phyloP scores from a whole-genome alignment of 2,797 vertebrate genomes.

The Cynodonichthys magdalenae region DNA sequence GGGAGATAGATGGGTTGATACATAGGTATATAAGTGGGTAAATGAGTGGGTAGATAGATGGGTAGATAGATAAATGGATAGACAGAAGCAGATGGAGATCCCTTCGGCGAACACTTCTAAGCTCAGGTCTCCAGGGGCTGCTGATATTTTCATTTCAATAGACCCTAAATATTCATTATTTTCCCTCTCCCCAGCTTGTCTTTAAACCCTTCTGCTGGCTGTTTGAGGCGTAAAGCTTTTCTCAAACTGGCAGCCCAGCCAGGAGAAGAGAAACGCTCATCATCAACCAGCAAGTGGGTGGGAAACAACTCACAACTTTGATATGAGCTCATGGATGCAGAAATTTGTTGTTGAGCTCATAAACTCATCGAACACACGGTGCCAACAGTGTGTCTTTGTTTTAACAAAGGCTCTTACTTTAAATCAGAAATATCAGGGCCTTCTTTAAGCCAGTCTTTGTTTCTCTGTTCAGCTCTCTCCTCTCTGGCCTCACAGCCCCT shows the following conservation, averaged over 20 bases:
- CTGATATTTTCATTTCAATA: constrained; percentile 85
- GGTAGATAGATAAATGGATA: constrained; percentile 24
- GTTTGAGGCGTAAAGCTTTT: constrained; percentile 52
- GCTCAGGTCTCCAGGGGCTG: constrained; percentile 74
- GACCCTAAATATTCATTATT: constrained; percentile 85
- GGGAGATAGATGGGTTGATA: background rate
- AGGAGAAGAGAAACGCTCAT: constrained; percentile 51
- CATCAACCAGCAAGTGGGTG: constrained; percentile 57
- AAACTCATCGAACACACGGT: constrained; percentile 48
- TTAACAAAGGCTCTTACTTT: constrained; percentile 69
- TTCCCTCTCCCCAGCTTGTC: constrained; percentile 68
- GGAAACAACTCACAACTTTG: constrained; percentile 46
- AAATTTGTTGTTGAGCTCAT: constrained; percentile 28
- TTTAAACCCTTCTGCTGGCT: constrained; percentile 71
- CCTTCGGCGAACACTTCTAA: constrained; percentile 82
- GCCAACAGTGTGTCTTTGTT: constrained; percentile 75
- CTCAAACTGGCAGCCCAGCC: constrained; percentile 62
- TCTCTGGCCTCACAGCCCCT: constrained; percentile 59
- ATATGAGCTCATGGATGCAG: constrained; percentile 16
- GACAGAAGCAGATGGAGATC: constrained; percentile 81
- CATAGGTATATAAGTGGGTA: constrained; percentile 5
- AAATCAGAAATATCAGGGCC: constrained; percentile 69
- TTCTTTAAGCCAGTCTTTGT: constrained; percentile 70
- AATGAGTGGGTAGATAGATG: too few relatives aligned
- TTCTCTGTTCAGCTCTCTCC: constrained; percentile 46